Evolutionary conservation across 2,888 invertebrate genomes (phyloP), one percentile per base, ranked within the genome.

Genomic region (Cantharis flavilabris): DNA sequence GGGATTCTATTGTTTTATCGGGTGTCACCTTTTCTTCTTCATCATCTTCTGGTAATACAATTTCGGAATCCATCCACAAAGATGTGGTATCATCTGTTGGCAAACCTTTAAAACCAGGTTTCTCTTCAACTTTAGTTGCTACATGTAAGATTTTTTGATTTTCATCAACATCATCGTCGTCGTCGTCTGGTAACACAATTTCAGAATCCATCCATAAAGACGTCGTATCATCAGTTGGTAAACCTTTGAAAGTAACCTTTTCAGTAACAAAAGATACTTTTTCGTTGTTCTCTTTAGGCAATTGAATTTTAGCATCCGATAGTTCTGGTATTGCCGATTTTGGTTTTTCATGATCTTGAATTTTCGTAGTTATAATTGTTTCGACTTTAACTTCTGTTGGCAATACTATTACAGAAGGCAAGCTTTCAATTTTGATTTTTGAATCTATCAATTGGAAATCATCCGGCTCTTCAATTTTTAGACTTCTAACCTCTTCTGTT

Each of bases 201-300:
- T 75, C 76, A 10, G 73, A 62, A 69, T 70, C 80, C 73, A 69
- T 86, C 87, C 78, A 79, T 63, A 76, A 71, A 73, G 69, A 67
- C n/a, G 18, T 71, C 30, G 84, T 81, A 3, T 84, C 84, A 72
- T 82, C 82, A 72, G 81, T 77, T 3, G 83, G 83, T 62, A 83
- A 76, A 11, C 82, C 82, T 72, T 80, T 80, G 33, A 81, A 82
- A 18, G 71, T 69, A 30, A 62, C 18, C 73, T 74, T 77, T 18
- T 10, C 20, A n/a, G 49, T n/a, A 49, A n/a, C n/a, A 7, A 49
- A 49, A 9, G 49, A 5, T 7, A 49, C 7, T 2, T 49, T n/a
- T 9, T 49, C 2, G 1, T n/a, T n/a, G 13, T 2, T 7, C n/a
- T n/a, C 49, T 49, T 49, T n/a, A 5, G 49, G n/a, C 3, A 49